These are phyloP conservation scores for Struthio camelus DNA, from an alignment of 2,113 vertebrate species.

Conservation along the genomic window DNA sequence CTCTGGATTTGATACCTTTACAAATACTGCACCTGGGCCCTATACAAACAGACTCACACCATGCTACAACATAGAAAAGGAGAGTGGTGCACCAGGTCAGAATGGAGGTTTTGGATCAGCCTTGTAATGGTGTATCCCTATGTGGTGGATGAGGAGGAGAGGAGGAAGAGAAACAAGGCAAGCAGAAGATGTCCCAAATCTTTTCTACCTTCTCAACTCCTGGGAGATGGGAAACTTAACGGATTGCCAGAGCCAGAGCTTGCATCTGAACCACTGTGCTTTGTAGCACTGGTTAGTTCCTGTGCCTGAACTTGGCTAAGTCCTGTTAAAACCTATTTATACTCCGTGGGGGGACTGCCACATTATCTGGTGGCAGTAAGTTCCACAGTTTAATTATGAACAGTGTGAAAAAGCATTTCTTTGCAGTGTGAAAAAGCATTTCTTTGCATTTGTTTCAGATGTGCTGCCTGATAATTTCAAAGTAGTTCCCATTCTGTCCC, in stretches of 20 bases:
- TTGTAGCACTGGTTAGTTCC: background rate
- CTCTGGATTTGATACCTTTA: background rate
- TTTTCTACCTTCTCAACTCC: background rate
- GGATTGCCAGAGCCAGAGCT: background rate
- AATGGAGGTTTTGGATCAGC: background rate
- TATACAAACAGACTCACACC: fast-evolving
- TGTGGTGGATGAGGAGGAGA: background rate
- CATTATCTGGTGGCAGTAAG: background rate
- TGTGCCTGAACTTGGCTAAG: background rate
- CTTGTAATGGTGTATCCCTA: fast-evolving
- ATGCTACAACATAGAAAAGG: fast-evolving
- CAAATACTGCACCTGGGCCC: background rate
- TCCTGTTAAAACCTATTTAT: background rate
- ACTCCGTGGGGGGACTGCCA: background rate
- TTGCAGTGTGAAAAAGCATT: background rate
- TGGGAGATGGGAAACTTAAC: background rate
- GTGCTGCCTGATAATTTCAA: background rate
- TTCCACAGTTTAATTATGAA: background rate
- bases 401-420: background rate
- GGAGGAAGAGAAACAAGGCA: background rate
- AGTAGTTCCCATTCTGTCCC: slow-evolving; percentile 43
- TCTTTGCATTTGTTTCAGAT: background rate
- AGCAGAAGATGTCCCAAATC: background rate
- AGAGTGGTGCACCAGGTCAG: background rate
- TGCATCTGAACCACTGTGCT: background rate